Base-by-base conservation (phyloP, 2,888 invertebrate species). In the Isoperla grammatica region DNA sequence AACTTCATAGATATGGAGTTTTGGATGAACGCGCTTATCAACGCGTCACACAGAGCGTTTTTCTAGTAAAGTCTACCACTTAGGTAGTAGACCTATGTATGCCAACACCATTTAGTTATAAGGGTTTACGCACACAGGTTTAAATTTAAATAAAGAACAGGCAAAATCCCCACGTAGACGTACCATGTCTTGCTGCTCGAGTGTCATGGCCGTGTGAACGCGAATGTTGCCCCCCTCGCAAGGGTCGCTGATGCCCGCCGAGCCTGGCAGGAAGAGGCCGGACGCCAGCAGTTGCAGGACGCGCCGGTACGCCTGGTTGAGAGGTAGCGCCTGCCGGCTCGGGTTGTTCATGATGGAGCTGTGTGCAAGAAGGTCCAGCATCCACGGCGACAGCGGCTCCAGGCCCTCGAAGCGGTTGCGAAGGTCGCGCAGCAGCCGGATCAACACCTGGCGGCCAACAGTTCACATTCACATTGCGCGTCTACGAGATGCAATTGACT, bases 311-410 rank as follows among this genome's bases (percentile, higher is more conserved):
- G 97, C 97, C 54, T 89, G 84, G 70, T 94, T 94, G 62, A 98
- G 88, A 2, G 95, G 88, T 62, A 98, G 74, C 1, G 96, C 95
- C 76, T 95, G 94, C 12, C 96, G 77, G 59, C 89, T 88, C 0
- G 95, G 95, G 76, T 95, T 96, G 75, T 94, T 95, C 90, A 96
- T 92, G 66, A 97, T 92, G 62, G 95, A 89, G 77, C 95, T 92
- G 76, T 98, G 96, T 0, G 95, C 94, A 69, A 98, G 79, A 43
- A 98, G 81, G 77, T 98, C 97, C 37, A 98, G 77, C 86, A 96
- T 93, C 98, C 98, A 99, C 0, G 96, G 93, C 1, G 92, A 92
- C 8, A 99, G 79, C 1, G 95, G 89, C 62, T 90, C 85, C 61
- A 98, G 85, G 0, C 96, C 96, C 64, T 89, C 84, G 77, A 95